These are phyloP conservation scores for Cranoglanis bouderius DNA, from an alignment of 2,113 vertebrate genomes.

Conservation along the genomic window DNA sequence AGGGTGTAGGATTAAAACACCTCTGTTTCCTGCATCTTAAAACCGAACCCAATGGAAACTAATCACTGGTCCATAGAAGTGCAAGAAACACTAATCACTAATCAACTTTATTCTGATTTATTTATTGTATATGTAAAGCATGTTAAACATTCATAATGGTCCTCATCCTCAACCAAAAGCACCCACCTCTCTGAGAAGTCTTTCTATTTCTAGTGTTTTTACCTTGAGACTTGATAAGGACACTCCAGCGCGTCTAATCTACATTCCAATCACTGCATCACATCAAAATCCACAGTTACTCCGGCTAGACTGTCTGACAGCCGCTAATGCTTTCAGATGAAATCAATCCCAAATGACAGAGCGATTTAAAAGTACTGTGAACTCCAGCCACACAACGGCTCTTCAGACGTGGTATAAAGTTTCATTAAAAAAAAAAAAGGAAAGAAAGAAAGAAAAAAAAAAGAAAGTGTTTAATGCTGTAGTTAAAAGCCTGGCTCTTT, in stretches of 20 bases:
- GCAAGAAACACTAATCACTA: neutral
- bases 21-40: neutral
- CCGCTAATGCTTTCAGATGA: conserved; percentile 1
- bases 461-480: neutral
- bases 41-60: neutral
- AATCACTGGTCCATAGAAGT: neutral
- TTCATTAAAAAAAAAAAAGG: neutral
- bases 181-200: neutral
- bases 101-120: neutral
- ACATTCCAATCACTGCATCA: conserved; percentile 19
- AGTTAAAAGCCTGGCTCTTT: neutral
- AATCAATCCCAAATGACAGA: neutral
- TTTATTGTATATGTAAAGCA: too few relatives aligned
- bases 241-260: conserved; percentile 9
- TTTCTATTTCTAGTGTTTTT: neutral
- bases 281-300: neutral
- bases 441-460: neutral
- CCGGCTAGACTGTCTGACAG: neutral
- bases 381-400: neutral
- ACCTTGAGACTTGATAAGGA: conserved; percentile 23
- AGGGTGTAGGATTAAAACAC: neutral
- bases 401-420: neutral
- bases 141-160: neutral
- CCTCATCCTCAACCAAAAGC: neutral
- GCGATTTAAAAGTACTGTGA: neutral